These are phyloP conservation scores for Bombycilla garrulus DNA, from an alignment of 2,113 vertebrate species.

Conservation along the genomic window DNA sequence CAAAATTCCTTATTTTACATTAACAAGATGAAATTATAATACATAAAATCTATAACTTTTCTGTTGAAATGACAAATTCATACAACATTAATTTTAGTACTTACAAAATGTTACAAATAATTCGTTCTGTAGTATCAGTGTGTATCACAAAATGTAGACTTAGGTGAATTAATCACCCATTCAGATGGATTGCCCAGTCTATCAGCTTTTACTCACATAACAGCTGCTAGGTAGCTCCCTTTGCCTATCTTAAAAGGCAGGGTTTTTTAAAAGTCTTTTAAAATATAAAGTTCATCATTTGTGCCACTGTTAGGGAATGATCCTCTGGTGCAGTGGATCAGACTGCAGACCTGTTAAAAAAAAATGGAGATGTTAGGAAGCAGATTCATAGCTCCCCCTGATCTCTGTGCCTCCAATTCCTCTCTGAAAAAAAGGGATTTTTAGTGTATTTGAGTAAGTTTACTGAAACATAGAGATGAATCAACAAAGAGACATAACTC, in stretches of 20 bases:
- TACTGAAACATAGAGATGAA: background rate
- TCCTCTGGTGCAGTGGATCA: background rate
- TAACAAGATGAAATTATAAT: conserved; percentile 82
- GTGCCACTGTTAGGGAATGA: background rate
- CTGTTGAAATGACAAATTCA: conserved; percentile 73
- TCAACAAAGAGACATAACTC: background rate
- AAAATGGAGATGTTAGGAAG: background rate
- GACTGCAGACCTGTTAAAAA: background rate
- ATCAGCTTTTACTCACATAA: background rate
- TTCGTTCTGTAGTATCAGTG: conserved; percentile 36
- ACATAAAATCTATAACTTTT: conserved; percentile 72
- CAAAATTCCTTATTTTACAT: conserved; percentile 75
- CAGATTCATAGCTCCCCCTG: background rate
- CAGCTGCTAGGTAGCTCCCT: background rate
- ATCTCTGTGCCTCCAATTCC: background rate
- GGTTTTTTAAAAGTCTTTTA: background rate
- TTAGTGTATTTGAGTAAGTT: background rate
- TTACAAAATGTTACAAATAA: conserved; percentile 76
- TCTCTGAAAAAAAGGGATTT: background rate
- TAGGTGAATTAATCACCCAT: conserved; percentile 70
- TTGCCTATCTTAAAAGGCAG: background rate
- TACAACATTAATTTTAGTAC: conserved; percentile 75
- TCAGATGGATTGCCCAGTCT: conserved; percentile 7
- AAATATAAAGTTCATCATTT: conserved; percentile 12
- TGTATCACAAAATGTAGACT: conserved; percentile 18